Base-by-base conservation (phyloP, 2,797 vertebrate genomes). In the Tokudaia tokunoshimensis region DNA sequence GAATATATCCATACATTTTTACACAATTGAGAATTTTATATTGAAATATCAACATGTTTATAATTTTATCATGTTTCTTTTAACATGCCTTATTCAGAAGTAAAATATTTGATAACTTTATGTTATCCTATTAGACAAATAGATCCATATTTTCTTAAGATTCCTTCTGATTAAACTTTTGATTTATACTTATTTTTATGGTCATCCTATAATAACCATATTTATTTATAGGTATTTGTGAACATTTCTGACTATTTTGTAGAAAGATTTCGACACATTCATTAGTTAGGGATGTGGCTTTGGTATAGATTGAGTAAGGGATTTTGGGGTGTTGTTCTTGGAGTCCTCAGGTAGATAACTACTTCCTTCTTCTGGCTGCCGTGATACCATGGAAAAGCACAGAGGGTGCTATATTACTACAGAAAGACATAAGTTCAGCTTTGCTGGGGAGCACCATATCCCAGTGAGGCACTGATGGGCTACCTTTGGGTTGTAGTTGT, bases 101-200 rank as follows among this genome's bases (percentile, higher is more conserved):
- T 87, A 6, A 89, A 50, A 59, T 76, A 17, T 72, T 95, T 81
- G n/a, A 82, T 78, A 87, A 6, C 8, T 92, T 94, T 82, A 24
- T 88, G 52, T 95, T 89, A 95, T 67, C 14, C 41, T 14, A 12
- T 81, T 88, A 85, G 72, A 3, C 92, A 82, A 92, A 93, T 52
- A 4, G 8, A 92, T 67, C 26, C 82, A 75, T 76, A 76, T 92
- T 92, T 85, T 14, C 19, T 92, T 88, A 70, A 63, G 6, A 55
- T 50, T 3, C 14, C 44, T 86, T 61, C 37, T 72, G 70, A 88
- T 37, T 91, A 85, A 94, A 59, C 8, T 26, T 63, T 96, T 91
- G 76, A 85, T 87, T 93, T 87, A 4, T 15, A 59, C 50, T 63
- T 89, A 76, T 75, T 86, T 93, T 94, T 78, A 78, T 90, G n/a